Evolutionary conservation across 2,888 invertebrate genomes (phyloP).

Genomic region (Ceriagrion tenellum): DNA sequence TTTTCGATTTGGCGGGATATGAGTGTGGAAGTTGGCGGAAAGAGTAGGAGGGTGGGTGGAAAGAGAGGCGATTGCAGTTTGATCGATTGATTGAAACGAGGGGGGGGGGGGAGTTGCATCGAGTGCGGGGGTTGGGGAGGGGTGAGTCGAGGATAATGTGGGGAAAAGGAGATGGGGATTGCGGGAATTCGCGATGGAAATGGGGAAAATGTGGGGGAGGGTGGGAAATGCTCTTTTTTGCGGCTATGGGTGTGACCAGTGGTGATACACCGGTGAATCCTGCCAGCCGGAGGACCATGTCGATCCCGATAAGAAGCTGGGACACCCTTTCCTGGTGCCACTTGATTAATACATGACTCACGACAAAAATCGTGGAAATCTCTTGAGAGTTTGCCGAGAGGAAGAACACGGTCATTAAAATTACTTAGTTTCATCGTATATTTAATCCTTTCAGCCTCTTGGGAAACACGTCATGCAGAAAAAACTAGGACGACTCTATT

Average conservation of each 20-base stretch:
- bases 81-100: slow-evolving; percentile 27
- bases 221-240: neutral
- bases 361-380: too few species aligned
- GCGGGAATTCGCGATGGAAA: neutral
- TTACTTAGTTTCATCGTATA: too few species aligned
- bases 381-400: neutral
- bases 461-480: too few species aligned
- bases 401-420: neutral
- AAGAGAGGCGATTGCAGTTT: neutral
- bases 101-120: neutral
- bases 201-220: neutral
- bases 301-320: neutral
- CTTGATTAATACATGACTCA: too few species aligned
- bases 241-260: neutral
- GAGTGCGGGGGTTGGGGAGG: neutral
- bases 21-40: neutral
- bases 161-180: neutral
- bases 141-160: neutral
- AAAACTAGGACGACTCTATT: too few species aligned
- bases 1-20: neutral
- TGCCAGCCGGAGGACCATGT: neutral
- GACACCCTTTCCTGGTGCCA: too few species aligned
- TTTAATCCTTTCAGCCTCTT: too few species aligned
- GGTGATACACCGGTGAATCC: neutral
- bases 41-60: neutral